Evolutionary conservation across 2,888 invertebrate species (phyloP).

Genomic region (Melieria omissa): DNA sequence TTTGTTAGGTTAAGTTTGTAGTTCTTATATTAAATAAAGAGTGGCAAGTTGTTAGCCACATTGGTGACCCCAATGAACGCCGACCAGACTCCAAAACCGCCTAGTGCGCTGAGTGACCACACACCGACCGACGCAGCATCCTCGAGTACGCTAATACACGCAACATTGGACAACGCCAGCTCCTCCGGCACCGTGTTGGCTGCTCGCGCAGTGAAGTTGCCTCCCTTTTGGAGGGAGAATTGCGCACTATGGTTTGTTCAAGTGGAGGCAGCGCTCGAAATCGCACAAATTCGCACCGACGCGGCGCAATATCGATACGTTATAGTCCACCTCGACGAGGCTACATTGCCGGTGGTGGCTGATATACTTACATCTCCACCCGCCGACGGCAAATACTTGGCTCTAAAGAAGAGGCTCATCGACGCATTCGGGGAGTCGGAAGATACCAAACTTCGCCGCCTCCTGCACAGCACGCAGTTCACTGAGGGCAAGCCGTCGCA

Average conservation of each 20-base stretch:
- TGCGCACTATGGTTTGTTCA: constrained; percentile 2
- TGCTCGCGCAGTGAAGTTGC: constrained; percentile 10
- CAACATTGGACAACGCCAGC: too few relatives aligned
- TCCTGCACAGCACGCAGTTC: too few relatives aligned
- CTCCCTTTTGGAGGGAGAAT: neutral
- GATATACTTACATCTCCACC: constrained; percentile 12
- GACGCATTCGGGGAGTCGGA: neutral
- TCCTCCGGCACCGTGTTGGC: neutral
- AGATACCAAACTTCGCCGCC: constrained; percentile 24
- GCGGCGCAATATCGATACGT: constrained; percentile 2
- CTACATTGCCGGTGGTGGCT: constrained; percentile 3
- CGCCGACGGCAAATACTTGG: neutral
- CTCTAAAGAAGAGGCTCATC: neutral
- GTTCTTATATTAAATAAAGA: too few relatives aligned
- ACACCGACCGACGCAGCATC: too few relatives aligned
- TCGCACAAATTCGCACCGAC: neutral
- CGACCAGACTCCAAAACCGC: too few relatives aligned
- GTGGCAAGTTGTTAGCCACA: too few relatives aligned
- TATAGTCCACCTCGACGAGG: constrained; percentile 3
- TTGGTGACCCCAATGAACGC: too few relatives aligned
- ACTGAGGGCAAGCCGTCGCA: too few relatives aligned
- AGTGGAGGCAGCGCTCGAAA: constrained; percentile 16
- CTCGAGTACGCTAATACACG: too few relatives aligned
- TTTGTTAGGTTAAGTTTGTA: too few relatives aligned
- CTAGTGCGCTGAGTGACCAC: too few relatives aligned